Evolutionary conservation across 1,140 invertebrate species (phyloP).

Genomic region (Halesus radiatus): DNA sequence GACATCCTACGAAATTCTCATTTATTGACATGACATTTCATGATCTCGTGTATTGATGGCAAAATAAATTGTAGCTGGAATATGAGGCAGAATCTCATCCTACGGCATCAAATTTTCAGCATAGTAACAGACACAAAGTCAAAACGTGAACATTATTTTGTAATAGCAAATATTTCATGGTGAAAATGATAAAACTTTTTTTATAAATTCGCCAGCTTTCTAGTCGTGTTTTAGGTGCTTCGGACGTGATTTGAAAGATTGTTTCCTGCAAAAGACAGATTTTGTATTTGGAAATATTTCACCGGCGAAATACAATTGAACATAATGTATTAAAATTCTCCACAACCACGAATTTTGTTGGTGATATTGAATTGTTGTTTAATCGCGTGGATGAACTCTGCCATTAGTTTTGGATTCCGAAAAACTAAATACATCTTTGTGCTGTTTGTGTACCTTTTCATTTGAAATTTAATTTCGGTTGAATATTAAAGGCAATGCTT

Average conservation of each 20-base stretch:
- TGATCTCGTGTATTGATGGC: constrained; percentile 1
- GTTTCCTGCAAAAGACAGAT: constrained; percentile 13
- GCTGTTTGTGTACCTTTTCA: no score
- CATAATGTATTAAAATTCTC: neutral
- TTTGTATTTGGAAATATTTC: neutral
- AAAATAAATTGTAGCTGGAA: constrained; percentile 6
- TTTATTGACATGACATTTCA: neutral
- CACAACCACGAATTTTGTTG: neutral
- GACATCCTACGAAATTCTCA: neutral
- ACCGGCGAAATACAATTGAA: neutral
- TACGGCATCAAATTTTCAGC: no score
- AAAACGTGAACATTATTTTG: no score
- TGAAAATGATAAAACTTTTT: neutral
- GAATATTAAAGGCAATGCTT: no score
- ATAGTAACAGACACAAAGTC: no score
- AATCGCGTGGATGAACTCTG: no score
- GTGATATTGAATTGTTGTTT: no score
- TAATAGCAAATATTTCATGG: no score
- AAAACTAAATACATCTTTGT: no score
- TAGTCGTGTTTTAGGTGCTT: neutral
- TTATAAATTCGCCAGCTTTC: neutral
- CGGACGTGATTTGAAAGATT: neutral
- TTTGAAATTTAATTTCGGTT: no score
- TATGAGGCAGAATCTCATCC: neutral
- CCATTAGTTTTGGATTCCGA: no score